Percentiles rank a stretch among this genome's conserved stretches.
Evolutionary conservation across 2,797 vertebrate genomes (phyloP).

Genomic region (Microctenopoma steveboyesi): DNA sequence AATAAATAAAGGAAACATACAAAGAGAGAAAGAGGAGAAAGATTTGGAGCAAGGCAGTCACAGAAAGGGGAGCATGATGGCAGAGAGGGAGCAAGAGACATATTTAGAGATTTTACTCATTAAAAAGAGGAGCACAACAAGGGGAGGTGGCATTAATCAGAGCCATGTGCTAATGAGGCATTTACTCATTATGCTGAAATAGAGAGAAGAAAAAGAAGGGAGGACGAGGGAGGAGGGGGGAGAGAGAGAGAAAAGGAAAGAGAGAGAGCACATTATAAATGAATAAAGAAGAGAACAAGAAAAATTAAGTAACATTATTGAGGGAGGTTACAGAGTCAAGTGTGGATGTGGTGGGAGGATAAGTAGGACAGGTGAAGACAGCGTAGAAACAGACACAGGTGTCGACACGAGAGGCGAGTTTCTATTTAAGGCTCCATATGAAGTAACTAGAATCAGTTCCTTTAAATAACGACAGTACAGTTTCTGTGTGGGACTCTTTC

Average conservation of each 20-base stretch:
- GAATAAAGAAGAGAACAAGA: constrained; percentile 38
- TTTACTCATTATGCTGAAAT: constrained; percentile 78
- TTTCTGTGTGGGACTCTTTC: neutral
- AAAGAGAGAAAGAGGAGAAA: neutral
- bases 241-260: neutral
- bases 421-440: constrained; percentile 22
- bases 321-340: constrained; percentile 47
- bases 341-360: constrained; percentile 35
- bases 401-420: constrained; percentile 10
- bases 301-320: constrained; percentile 24
- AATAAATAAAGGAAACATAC: constrained; percentile 17
- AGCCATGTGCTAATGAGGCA: constrained; percentile 75
- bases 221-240: neutral
- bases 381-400: constrained; percentile 6
- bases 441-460: constrained; percentile 11
- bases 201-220: constrained; percentile 53
- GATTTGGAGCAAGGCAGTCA: constrained; percentile 21
- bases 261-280: constrained; percentile 37
- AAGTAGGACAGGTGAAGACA: constrained; percentile 16
- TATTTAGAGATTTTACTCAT: constrained; percentile 75
- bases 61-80: constrained; percentile 46
- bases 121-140: constrained; percentile 77
- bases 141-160: constrained; percentile 77
- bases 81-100: constrained; percentile 36
- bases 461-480: constrained; percentile 17